A percentile compares a stretch with the other conserved stretches of the same genome.
phyloP scores from a whole-genome alignment of 1,140 invertebrate genomes.

The Ruditapes philippinarum region DNA sequence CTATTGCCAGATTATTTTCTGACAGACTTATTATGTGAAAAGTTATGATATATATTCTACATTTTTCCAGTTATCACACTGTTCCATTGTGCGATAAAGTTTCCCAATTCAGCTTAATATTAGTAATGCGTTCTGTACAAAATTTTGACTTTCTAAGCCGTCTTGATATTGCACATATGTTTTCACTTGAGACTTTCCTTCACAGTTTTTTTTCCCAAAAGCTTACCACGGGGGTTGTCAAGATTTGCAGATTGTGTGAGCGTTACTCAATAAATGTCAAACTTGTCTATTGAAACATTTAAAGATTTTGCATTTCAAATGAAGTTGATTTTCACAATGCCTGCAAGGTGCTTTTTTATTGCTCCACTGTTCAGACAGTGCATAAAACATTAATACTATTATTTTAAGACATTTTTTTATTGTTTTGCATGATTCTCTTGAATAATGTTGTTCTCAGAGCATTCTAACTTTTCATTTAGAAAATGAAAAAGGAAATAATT shows the following conservation, averaged over 20 bases:
- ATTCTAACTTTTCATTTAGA: too few relatives aligned
- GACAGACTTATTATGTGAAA: background rate
- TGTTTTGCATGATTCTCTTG: too few relatives aligned
- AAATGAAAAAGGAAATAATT: too few relatives aligned
- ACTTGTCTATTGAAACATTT: background rate
- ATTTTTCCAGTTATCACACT: background rate
- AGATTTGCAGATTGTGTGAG: background rate
- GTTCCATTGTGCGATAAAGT: background rate
- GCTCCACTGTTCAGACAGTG: too few relatives aligned
- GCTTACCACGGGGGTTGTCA: background rate
- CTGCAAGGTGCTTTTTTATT: too few relatives aligned
- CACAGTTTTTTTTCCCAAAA: background rate
- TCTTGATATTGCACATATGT: background rate
- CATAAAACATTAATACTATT: too few relatives aligned
- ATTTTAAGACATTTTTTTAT: too few relatives aligned
- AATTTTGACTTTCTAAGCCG: background rate
- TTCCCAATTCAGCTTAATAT: background rate
- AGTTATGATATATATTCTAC: background rate
- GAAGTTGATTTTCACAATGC: background rate
- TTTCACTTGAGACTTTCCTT: background rate
- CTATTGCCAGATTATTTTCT: background rate
- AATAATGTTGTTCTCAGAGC: too few relatives aligned
- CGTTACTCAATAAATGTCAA: constrained; percentile 1
- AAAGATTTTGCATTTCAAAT: background rate
- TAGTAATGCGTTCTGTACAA: background rate